phyloP scores from a whole-genome alignment of 64 coral and sea anemone genomes.

The Stylophora pistillata region DNA sequence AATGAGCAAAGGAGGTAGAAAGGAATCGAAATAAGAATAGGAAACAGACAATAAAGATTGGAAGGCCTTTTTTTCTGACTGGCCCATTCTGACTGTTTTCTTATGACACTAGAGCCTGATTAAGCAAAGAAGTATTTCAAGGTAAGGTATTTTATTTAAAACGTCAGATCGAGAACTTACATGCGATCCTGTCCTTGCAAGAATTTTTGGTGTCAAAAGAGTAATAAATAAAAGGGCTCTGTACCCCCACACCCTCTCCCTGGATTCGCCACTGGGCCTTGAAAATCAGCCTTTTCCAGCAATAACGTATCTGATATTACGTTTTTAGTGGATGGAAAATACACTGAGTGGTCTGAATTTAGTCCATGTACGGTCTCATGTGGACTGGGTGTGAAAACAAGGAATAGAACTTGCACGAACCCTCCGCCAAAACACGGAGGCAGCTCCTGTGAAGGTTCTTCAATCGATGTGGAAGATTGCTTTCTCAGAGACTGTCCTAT shows the following conservation, averaged over 20 bases:
- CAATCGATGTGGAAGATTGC: slow-evolving; percentile 8
- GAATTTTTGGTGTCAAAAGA: too few relatives aligned
- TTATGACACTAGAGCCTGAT: not conserved
- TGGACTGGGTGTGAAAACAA: slow-evolving; percentile 32
- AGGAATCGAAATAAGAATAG: too few relatives aligned
- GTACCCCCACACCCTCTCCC: too few relatives aligned
- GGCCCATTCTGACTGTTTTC: not conserved
- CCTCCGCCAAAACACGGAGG: slow-evolving; percentile 74
- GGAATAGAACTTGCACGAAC: slow-evolving; percentile 70
- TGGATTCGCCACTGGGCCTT: too few relatives aligned
- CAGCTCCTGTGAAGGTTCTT: slow-evolving; percentile 3
- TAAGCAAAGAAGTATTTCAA: too few relatives aligned
- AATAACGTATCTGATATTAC: not conserved
- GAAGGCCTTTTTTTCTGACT: not conserved
- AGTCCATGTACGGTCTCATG: slow-evolving; percentile 67
- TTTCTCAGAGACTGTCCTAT: slow-evolving; percentile 54
- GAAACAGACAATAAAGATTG: not conserved
- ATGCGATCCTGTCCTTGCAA: too few relatives aligned
- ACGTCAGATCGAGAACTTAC: too few relatives aligned
- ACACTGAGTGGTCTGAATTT: slow-evolving; percentile 76
- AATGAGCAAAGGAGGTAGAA: not conserved
- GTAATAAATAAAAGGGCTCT: too few relatives aligned
- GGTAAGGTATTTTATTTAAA: too few relatives aligned
- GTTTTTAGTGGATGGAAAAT: slow-evolving; percentile 69
- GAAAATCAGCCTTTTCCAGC: not conserved